Conservation (phyloP, 2,888 invertebrate species). For the Phaedon cochleariae region DNA sequence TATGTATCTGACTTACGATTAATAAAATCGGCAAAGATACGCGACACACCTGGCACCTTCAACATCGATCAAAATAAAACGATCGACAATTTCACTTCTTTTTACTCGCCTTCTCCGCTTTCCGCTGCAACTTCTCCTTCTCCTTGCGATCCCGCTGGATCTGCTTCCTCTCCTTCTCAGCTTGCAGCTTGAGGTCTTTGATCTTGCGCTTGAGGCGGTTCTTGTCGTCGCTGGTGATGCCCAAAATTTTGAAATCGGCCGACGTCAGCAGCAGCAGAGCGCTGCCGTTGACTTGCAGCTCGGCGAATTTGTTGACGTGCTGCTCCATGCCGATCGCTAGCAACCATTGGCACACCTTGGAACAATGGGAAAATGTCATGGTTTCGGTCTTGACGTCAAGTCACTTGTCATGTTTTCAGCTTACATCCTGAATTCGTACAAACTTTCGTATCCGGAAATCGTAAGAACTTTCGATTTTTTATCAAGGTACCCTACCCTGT, state of each 20-base stretch:
- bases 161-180: constrained; percentile 75
- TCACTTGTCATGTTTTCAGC: too few species aligned
- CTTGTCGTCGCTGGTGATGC: constrained; percentile 82
- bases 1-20: constrained; percentile 14
- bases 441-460: too few species aligned
- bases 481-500: background rate
- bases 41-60: constrained; percentile 8
- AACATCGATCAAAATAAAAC: background rate
- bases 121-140: constrained; percentile 84
- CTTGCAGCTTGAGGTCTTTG: constrained; percentile 81
- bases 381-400: too few species aligned
- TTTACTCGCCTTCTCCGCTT: constrained; percentile 77
- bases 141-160: constrained; percentile 87
- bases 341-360: constrained; percentile 92
- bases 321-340: constrained; percentile 83
- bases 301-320: constrained; percentile 86
- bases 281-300: constrained; percentile 88
- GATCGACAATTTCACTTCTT: constrained; percentile 65
- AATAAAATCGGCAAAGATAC: background rate
- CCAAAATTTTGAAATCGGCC: constrained; percentile 88
- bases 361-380: constrained; percentile 10
- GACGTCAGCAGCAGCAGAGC: constrained; percentile 89
- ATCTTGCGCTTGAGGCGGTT: constrained; percentile 84
- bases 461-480: too few species aligned
- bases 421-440: too few species aligned